A percentile compares a stretch with the other conserved stretches of the same genome.
Evolutionary conservation across 2,113 vertebrate genomes (phyloP).

Genomic region (Cranoglanis bouderius): DNA sequence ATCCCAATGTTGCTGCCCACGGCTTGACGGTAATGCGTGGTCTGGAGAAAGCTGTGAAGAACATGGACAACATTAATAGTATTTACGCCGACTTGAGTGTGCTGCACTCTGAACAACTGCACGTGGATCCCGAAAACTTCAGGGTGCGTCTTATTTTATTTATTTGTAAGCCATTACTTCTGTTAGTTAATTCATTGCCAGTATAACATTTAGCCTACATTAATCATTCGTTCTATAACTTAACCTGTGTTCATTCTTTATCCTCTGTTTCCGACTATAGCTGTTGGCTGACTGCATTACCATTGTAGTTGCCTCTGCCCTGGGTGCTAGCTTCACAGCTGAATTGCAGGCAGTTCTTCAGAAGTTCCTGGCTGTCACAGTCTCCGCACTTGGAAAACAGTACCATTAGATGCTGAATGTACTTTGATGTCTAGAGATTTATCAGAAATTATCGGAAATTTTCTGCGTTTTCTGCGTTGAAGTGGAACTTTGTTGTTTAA

Average conservation of each 20-base stretch:
- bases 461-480: too few relatives aligned
- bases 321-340: constrained; percentile 45
- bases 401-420: constrained; percentile 32
- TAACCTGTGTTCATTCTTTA: neutral
- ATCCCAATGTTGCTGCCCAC: constrained; percentile 52
- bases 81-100: constrained; percentile 72
- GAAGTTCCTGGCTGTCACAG: constrained; percentile 52
- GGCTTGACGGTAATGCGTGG: constrained; percentile 73
- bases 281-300: constrained; percentile 53
- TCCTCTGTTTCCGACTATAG: constrained; percentile 21
- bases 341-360: constrained; percentile 53
- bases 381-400: constrained; percentile 32
- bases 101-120: constrained; percentile 78
- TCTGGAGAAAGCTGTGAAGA: constrained; percentile 69
- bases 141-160: constrained; percentile 63
- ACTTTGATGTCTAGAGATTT: too few relatives aligned
- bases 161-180: neutral
- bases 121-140: constrained; percentile 85
- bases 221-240: neutral
- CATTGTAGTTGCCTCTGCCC: constrained; percentile 44
- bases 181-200: neutral
- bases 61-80: constrained; percentile 65
- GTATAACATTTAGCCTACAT: neutral
- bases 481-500: too few relatives aligned
- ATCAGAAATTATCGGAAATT: too few relatives aligned